These are phyloP conservation scores for Ommatoiulus sabulosus DNA, from an alignment of 2,888 invertebrate species.

Conservation along the genomic window DNA sequence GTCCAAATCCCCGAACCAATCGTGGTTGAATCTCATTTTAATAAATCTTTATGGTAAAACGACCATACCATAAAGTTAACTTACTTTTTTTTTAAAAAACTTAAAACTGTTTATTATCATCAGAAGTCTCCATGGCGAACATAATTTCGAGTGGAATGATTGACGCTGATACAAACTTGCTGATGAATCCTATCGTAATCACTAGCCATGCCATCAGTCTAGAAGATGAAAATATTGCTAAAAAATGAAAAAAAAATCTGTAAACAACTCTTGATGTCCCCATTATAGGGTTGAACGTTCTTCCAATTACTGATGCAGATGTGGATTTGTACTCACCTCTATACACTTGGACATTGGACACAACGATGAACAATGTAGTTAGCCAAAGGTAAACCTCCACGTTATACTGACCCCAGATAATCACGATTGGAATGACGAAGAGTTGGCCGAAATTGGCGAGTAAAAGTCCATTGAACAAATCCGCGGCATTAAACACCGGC, in stretches of 20 bases:
- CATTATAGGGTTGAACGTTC: background rate
- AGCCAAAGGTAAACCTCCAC: slow-evolving; percentile 57
- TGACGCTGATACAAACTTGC: background rate
- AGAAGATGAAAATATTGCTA: slow-evolving; percentile 42
- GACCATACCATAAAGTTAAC: too few species aligned
- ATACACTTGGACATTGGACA: slow-evolving; percentile 56
- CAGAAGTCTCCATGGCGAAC: background rate
- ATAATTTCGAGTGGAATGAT: background rate
- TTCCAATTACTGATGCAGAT: background rate
- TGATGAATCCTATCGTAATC: slow-evolving; percentile 40
- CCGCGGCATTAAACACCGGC: background rate
- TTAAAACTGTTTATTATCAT: too few species aligned
- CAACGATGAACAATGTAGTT: slow-evolving; percentile 52
- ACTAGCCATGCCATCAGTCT: slow-evolving; percentile 26
- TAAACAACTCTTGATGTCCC: background rate
- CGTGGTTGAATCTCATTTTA: too few species aligned
- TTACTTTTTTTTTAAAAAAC: too few species aligned
- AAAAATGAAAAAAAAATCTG: background rate
- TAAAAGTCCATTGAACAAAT: slow-evolving; percentile 56
- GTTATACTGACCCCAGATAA: slow-evolving; percentile 56
- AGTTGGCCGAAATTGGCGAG: slow-evolving; percentile 58
- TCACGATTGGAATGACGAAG: slow-evolving; percentile 57
- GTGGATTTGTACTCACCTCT: slow-evolving; percentile 38
- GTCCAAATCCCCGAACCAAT: too few species aligned
- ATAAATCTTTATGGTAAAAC: too few species aligned